These are phyloP conservation scores for Falco rusticolus DNA, from an alignment of 2,797 vertebrate species.

Conservation along the genomic window DNA sequence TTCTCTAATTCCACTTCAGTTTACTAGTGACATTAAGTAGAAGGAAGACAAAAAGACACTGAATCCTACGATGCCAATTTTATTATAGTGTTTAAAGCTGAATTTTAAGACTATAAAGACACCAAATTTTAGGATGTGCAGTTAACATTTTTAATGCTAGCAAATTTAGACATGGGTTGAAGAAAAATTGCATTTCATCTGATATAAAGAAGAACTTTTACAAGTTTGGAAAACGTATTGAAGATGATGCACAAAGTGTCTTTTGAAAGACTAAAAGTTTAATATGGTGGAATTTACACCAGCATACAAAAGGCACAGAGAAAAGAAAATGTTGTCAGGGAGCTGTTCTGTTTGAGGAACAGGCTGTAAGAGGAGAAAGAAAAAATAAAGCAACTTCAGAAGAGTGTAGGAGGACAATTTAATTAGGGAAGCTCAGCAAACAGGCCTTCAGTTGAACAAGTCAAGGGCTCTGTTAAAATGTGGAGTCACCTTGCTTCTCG, in stretches of 20 bases:
- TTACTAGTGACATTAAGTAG: not conserved
- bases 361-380: not conserved
- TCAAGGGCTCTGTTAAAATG: not conserved
- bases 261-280: not conserved
- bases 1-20: not conserved
- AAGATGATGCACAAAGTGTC: not conserved
- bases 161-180: not conserved
- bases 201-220: not conserved
- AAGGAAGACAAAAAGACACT: not conserved
- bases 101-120: not conserved
- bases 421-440: not conserved
- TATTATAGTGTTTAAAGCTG: not conserved
- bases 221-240: not conserved
- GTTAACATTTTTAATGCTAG: not conserved
- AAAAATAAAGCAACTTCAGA: not conserved
- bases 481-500: not conserved
- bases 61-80: not conserved
- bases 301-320: not conserved
- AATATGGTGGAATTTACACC: not conserved
- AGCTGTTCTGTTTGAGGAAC: not conserved
- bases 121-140: not conserved
- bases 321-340: not conserved
- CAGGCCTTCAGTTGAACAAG: not conserved
- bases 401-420: not conserved
- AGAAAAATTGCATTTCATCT: not conserved